phyloP scores from a whole-genome alignment of 2,797 vertebrate genomes.

The Cottoperca gobio region DNA sequence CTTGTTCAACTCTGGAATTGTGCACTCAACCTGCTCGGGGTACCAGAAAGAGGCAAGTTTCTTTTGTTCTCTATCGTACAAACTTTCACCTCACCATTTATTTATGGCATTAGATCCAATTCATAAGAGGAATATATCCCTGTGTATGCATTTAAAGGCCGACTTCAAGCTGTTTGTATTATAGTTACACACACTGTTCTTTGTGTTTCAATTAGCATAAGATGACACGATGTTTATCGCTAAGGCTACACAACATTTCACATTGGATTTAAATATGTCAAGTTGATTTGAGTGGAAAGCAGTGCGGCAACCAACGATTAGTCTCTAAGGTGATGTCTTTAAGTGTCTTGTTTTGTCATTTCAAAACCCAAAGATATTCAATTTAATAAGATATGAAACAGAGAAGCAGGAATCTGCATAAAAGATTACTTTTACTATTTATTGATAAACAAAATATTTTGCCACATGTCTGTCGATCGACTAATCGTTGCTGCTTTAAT shows the following conservation, averaged over 20 bases:
- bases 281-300: not conserved
- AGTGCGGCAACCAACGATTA: too few species aligned
- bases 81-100: not conserved
- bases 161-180: not conserved
- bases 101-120: not conserved
- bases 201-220: not conserved
- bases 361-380: too few species aligned
- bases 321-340: too few species aligned
- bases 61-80: not conserved
- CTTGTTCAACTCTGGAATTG: constrained; percentile 91
- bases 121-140: not conserved
- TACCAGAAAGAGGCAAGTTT: constrained; percentile 94
- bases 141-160: not conserved
- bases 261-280: not conserved
- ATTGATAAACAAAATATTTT: too few species aligned
- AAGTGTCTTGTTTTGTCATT: too few species aligned
- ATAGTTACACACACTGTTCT: not conserved
- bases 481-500: too few species aligned
- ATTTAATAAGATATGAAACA: too few species aligned
- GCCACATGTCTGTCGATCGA: too few species aligned
- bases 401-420: too few species aligned
- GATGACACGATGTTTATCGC: not conserved
- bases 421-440: too few species aligned
- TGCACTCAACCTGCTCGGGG: constrained; percentile 93
- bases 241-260: not conserved